Base-by-base conservation (phyloP, 2,797 vertebrate species). In the Sus cebifrons region DNA sequence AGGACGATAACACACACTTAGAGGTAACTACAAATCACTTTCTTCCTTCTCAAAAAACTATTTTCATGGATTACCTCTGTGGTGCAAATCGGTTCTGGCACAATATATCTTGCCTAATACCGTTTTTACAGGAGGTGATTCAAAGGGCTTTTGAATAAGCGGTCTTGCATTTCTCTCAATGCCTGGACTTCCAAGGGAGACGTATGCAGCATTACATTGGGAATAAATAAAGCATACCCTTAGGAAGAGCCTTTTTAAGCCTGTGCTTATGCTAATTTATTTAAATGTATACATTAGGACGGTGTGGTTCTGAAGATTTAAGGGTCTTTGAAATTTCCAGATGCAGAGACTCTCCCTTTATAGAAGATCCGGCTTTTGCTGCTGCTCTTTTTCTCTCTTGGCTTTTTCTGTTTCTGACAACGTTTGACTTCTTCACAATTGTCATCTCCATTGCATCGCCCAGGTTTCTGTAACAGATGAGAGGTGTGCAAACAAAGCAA, bases 211-310 rank as follows among this genome's bases (percentile, higher is more conserved):
- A 13, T 64, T 18, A 58, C 64, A 56, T 44, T 92, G 90, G 65
- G 40, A 95, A 96, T 94, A 97, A 96, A 97, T 94, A 96, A 84
- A 95, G 58, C 14, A 4, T 18, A 40, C 81, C 84, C 44, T 95
- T 96, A 71, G 49, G 77, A 83, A 65, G 32, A 87, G 58, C 75
- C 27, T 88, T 14, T 94, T 20, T 21, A 94, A 12, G 62, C 44
- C 77, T 62, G 44, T 91, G 95, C 40, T 91, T 97, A 83, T 94
- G 85, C 64, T 96, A 95, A 96, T 97, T 96, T 96, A 97, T 96
- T 96, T 83, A 96, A 97, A 96, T 97, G 52, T 77, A 97, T 83
- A 27, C 6, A 70, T 97, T 89, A 97, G 88, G 73, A 68, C 8
- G 79, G 13, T 85, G 94, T 93, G 88, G 13, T 40, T 16, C 1